Evolutionary conservation across 2,888 invertebrate genomes (phyloP).

Genomic region (Serrognathus titanus): DNA sequence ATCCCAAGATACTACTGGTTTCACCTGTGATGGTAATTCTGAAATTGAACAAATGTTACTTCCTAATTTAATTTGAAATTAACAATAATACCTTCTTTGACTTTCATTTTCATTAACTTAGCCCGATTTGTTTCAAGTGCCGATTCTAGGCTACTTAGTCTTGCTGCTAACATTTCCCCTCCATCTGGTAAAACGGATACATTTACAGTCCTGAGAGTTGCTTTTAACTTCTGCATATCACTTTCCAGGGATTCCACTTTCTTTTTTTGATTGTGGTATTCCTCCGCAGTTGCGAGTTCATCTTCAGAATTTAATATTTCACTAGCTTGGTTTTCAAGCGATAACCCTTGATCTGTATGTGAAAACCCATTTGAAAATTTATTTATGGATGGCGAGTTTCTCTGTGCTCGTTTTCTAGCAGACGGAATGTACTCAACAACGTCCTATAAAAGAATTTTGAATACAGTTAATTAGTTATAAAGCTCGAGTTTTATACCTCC

Average conservation of each 20-base stretch:
- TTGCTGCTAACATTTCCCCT: slow-evolving; percentile 56
- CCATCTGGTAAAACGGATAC: slow-evolving; percentile 57
- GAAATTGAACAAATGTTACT: not conserved
- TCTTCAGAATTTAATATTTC: too few species aligned
- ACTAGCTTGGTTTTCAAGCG: too few species aligned
- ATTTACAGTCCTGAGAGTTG: slow-evolving; percentile 36
- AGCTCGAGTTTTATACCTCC: too few species aligned
- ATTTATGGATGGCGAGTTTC: too few species aligned
- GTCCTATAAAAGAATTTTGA: too few species aligned
- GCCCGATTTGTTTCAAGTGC: slow-evolving; percentile 51
- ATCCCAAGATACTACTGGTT: slow-evolving; percentile 47
- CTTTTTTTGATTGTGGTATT: slow-evolving; percentile 13
- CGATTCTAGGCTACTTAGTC: slow-evolving; percentile 49
- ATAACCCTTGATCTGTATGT: too few species aligned
- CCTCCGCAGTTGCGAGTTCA: not conserved
- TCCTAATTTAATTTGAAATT: slow-evolving; percentile 16
- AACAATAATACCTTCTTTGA: slow-evolving; percentile 39
- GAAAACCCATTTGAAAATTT: too few species aligned
- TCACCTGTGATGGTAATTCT: not conserved
- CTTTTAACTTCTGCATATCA: slow-evolving; percentile 16
- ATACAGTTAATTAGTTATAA: too few species aligned
- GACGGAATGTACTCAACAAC: too few species aligned
- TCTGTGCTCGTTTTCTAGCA: too few species aligned
- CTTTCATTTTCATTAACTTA: slow-evolving; percentile 53
- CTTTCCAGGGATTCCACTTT: slow-evolving; percentile 3